phyloP scores from a whole-genome alignment of 2,888 invertebrate genomes.

The Lymantria dispar region DNA sequence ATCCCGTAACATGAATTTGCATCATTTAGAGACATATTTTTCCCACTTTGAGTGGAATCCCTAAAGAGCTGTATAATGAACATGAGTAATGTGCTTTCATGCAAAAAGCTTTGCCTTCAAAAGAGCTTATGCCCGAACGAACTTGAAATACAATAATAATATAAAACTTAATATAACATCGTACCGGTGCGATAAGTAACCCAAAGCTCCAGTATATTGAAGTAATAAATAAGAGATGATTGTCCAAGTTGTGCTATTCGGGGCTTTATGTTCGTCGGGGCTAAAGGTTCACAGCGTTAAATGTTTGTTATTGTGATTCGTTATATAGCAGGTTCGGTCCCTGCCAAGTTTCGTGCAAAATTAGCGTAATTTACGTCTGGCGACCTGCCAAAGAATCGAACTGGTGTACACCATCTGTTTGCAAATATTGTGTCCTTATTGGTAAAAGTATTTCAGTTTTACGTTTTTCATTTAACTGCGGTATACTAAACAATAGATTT shows the following conservation, averaged over 20 bases:
- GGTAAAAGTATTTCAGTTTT: slow-evolving; percentile 1
- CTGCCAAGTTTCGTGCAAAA: slow-evolving; percentile 17
- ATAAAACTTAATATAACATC: too few relatives aligned
- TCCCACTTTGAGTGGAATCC: too few relatives aligned
- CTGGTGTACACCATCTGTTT: slow-evolving; percentile 16
- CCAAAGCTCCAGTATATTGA: not conserved
- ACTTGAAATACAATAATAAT: too few relatives aligned
- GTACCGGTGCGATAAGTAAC: too few relatives aligned
- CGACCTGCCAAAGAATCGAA: slow-evolving; percentile 21
- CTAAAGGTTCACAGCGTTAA: not conserved
- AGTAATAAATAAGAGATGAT: not conserved
- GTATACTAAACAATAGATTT: too few relatives aligned
- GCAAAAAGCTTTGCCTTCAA: too few relatives aligned
- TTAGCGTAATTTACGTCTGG: slow-evolving; percentile 27
- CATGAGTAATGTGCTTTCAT: too few relatives aligned
- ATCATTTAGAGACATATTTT: too few relatives aligned
- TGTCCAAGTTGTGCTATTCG: not conserved
- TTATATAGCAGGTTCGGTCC: slow-evolving; percentile 4
- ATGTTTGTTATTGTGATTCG: not conserved
- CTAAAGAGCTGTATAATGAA: too few relatives aligned
- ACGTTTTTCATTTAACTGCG: not conserved
- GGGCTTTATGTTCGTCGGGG: not conserved
- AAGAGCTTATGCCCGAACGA: too few relatives aligned
- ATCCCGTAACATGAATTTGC: too few relatives aligned
- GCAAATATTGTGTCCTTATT: slow-evolving; percentile 13